Evolutionary conservation across 2,888 invertebrate genomes (phyloP).

Genomic region (Ecdyonurus torrentis): DNA sequence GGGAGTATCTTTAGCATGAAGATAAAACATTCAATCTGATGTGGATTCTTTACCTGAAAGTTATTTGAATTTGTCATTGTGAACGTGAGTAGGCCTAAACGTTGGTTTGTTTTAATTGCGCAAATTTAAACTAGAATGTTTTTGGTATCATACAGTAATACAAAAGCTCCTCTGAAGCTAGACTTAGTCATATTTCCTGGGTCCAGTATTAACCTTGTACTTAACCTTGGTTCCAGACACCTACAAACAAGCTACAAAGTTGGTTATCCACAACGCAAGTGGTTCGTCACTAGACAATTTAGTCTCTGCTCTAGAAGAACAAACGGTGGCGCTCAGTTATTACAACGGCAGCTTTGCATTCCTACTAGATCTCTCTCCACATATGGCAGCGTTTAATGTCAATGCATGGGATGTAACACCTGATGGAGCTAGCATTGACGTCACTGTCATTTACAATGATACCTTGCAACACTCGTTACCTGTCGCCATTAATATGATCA

Average conservation of each 20-base stretch:
- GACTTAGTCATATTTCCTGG: no score
- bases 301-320: conserved; percentile 19
- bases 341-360: conserved; percentile 50
- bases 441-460: conserved; percentile 56
- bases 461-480: conserved; percentile 65
- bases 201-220: background rate
- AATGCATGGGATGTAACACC: conserved; percentile 27
- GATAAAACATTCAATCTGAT: no score
- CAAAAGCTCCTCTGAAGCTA: no score
- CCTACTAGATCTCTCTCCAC: conserved; percentile 41
- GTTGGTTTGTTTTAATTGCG: no score
- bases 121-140: no score
- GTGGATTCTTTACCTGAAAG: no score
- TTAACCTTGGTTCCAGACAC: conserved; percentile 25
- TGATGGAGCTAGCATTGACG: conserved; percentile 31
- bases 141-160: no score
- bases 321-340: conserved; percentile 27
- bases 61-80: no score
- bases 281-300: conserved; percentile 23
- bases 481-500: conserved; percentile 51
- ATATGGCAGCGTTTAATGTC: conserved; percentile 48
- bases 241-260: conserved; percentile 38
- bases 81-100: no score
- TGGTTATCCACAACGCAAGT: conserved; percentile 43
- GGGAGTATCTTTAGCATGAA: no score